Evolutionary conservation across 37 sponge, comb jelly and placozoan genomes (phyloP).

Genomic region (Spongilla lacustris): DNA sequence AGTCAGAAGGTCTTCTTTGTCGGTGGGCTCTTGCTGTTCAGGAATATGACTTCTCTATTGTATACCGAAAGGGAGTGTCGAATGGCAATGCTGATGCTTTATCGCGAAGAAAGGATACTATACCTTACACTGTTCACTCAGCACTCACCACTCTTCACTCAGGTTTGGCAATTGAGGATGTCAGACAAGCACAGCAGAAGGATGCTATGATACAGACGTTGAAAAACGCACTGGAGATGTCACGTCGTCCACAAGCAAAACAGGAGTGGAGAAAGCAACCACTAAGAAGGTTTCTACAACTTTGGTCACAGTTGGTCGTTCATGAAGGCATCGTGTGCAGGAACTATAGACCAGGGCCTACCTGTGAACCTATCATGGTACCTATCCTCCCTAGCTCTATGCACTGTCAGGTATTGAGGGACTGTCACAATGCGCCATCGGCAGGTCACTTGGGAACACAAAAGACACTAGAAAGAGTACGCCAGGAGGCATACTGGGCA

Average conservation of each 20-base stretch:
- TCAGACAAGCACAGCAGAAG: not conserved
- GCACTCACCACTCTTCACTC: not conserved
- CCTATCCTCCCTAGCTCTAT: conserved; percentile 17
- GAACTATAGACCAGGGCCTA: conserved; percentile 16
- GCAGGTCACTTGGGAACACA: conserved; percentile 38
- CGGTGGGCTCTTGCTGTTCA: conserved; percentile 49
- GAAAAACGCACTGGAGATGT: not conserved
- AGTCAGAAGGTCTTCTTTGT: conserved; percentile 47
- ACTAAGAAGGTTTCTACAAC: conserved; percentile 25
- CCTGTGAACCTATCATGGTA: conserved; percentile 22
- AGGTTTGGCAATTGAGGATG: no score
- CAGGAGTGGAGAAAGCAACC: conserved; percentile 11
- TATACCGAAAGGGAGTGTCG: conserved; percentile 29
- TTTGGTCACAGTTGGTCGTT: conserved; percentile 31
- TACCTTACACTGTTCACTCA: not conserved
- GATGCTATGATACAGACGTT: not conserved
- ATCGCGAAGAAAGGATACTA: not conserved
- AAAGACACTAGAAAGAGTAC: conserved; percentile 50
- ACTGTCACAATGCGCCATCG: conserved; percentile 20
- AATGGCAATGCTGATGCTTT: conserved; percentile 42
- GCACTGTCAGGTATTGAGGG: not conserved
- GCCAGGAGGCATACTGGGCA: conserved; percentile 33
- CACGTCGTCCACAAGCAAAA: no score
- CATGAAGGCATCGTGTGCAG: conserved; percentile 29
- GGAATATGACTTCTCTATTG: conserved; percentile 42